phyloP scores from a whole-genome alignment of 2,888 invertebrate genomes.

The Dicranocentrus wangi region DNA sequence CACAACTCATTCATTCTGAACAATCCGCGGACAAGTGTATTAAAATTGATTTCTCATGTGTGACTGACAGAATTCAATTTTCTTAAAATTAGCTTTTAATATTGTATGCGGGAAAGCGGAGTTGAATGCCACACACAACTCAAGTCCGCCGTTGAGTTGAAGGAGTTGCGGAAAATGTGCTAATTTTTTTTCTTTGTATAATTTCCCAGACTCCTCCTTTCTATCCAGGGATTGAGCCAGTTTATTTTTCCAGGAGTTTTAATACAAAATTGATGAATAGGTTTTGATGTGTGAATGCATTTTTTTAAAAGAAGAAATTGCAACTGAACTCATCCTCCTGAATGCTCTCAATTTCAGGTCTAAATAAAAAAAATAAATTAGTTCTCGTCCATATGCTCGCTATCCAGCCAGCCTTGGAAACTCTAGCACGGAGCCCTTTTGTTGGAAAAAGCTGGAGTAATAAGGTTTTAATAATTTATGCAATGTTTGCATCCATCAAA shows the following conservation, averaged over 20 bases:
- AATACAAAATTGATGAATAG: too few relatives aligned
- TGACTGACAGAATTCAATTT: slow-evolving; percentile 59
- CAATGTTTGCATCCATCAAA: slow-evolving; percentile 71
- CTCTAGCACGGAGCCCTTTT: background rate
- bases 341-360: too few relatives aligned
- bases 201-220: background rate
- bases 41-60: slow-evolving; percentile 54
- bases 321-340: too few relatives aligned
- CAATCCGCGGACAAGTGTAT: slow-evolving; percentile 53
- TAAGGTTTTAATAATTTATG: slow-evolving; percentile 70
- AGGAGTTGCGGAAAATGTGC: slow-evolving; percentile 1
- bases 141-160: background rate
- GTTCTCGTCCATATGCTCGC: too few relatives aligned
- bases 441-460: slow-evolving; percentile 25
- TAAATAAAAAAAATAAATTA: too few relatives aligned
- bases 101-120: slow-evolving; percentile 7
- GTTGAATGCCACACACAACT: background rate
- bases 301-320: too few relatives aligned
- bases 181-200: background rate
- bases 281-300: too few relatives aligned
- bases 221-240: too few relatives aligned
- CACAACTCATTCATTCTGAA: slow-evolving; percentile 14
- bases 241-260: too few relatives aligned
- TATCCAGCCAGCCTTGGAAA: too few relatives aligned
- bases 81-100: slow-evolving; percentile 32